Conservation (phyloP, 2,797 vertebrate genomes). For the Arrhamphus sclerolepis region DNA sequence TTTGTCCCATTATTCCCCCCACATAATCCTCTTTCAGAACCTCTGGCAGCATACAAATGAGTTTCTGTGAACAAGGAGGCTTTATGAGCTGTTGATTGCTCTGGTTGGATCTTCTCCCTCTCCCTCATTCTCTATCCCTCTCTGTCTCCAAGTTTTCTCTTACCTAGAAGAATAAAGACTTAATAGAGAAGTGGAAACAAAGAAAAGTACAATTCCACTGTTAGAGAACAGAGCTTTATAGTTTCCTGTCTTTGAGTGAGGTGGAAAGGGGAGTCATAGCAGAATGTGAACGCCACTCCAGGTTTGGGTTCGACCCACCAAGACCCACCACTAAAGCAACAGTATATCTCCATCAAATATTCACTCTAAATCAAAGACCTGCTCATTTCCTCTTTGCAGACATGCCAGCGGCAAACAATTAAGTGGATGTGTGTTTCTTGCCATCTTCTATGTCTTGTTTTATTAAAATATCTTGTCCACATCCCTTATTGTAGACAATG, state of each 20-base stretch:
- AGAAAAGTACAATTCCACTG: constrained; percentile 62
- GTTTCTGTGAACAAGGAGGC: constrained; percentile 87
- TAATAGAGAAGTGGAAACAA: constrained; percentile 60
- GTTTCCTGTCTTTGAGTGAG: constrained; percentile 66
- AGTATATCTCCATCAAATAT: neutral
- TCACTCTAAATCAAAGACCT: constrained; percentile 21
- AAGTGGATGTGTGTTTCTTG: constrained; percentile 35
- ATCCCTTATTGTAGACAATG: constrained; percentile 57
- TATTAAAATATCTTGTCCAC: constrained; percentile 67
- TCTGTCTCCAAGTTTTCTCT: constrained; percentile 42
- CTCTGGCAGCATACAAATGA: constrained; percentile 93
- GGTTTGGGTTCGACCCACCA: constrained; percentile 40
- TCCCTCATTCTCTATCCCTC: constrained; percentile 19
- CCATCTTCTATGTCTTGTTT: constrained; percentile 38
- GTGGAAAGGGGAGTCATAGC: constrained; percentile 50
- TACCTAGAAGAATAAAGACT: constrained; percentile 82
- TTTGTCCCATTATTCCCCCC: constrained; percentile 89
- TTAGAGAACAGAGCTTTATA: constrained; percentile 71
- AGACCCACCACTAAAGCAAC: constrained; percentile 15
- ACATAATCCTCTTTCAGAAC: constrained; percentile 90
- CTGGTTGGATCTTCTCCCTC: constrained; percentile 82
- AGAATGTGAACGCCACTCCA: constrained; percentile 49
- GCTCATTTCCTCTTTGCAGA: constrained; percentile 51
- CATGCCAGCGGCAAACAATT: constrained; percentile 67
- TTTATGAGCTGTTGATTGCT: constrained; percentile 83